Evolutionary conservation across 2,888 invertebrate species (phyloP).

Genomic region (Halictus ligatus): DNA sequence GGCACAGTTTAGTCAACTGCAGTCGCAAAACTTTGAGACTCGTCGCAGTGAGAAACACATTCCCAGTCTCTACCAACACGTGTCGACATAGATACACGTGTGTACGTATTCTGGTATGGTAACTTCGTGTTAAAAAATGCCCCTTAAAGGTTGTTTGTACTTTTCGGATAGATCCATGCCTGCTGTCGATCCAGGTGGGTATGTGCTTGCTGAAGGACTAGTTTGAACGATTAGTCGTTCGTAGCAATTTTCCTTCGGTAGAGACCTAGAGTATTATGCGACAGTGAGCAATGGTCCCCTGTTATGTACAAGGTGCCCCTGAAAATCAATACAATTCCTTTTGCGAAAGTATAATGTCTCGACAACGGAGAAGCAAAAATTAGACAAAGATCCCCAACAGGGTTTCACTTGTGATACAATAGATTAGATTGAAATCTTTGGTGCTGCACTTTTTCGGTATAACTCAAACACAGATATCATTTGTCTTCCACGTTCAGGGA

Average conservation of each 20-base stretch:
- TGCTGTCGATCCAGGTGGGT: slow-evolving; percentile 82
- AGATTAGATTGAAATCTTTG: neutral
- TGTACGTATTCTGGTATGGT: slow-evolving; percentile 17
- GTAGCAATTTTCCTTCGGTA: slow-evolving; percentile 53
- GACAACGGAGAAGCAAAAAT: neutral
- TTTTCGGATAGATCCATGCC: slow-evolving; percentile 80
- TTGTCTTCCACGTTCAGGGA: no score
- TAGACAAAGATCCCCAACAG: neutral
- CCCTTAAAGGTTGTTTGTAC: slow-evolving; percentile 70
- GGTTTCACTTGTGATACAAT: neutral
- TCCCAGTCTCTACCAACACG: slow-evolving; percentile 18
- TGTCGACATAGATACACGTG: slow-evolving; percentile 13
- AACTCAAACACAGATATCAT: neutral
- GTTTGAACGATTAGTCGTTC: slow-evolving; percentile 54
- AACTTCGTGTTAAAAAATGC: slow-evolving; percentile 31
- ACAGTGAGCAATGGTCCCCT: slow-evolving; percentile 36
- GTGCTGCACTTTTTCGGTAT: neutral
- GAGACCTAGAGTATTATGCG: slow-evolving; percentile 51
- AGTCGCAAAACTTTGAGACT: slow-evolving; percentile 5
- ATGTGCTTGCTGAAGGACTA: slow-evolving; percentile 76
- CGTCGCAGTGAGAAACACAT: neutral
- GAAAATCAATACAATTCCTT: neutral
- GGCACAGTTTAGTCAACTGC: slow-evolving; percentile 9
- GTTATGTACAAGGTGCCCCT: slow-evolving; percentile 19
- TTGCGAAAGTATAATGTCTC: neutral